Evolutionary conservation across 2,888 invertebrate species (phyloP), one percentile per base, ranked within the genome.

Genomic region (Nomada fabriciana): DNA sequence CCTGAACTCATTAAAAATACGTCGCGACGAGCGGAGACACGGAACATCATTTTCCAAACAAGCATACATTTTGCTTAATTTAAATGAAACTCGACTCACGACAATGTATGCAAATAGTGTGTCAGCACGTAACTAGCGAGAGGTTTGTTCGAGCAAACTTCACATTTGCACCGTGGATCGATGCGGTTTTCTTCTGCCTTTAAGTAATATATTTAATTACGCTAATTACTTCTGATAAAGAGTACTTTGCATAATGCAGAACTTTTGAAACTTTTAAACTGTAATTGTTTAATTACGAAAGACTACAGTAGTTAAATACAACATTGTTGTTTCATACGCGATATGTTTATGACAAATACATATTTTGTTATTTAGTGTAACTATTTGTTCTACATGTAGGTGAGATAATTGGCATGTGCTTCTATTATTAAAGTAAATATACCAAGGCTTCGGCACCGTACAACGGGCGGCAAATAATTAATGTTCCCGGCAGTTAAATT

Each of bases 41-140:
- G 55, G 23, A 42, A n/a, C n/a, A 57, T 69, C 25, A 59, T 69
- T 57, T 43, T 57, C 11, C 23, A 43, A 57, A 69, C 68, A 68
- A 68, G 68, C 42, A 53, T 53, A 25, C 25, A n/a, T 47, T 69
- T 59, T 59, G 57, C 43, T 69, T 57, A 69, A 57, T 69, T 57
- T 57, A 69, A 69, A 69, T 42, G 69, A 69, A 23, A 47, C 43
- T 59, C 25, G 25, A 57, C 43, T 43, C 47, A 69, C 69, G 57
- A n/a, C 43, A 57, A 53, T 59, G 57, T 43, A 57, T 69, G 69
- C 69, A 57, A 69, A 69, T 59, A 69, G 25, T 47, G 69, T 43
- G 43, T n/a, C 57, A 23, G 69, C 57, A 57, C 18, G 69, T 43
- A 57, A 69, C 69, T 47, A 69, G 57, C 50, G n/a, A n/a, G 29